phyloP scores from a whole-genome alignment of 1,140 invertebrate genomes.

The Galleria mellonella region DNA sequence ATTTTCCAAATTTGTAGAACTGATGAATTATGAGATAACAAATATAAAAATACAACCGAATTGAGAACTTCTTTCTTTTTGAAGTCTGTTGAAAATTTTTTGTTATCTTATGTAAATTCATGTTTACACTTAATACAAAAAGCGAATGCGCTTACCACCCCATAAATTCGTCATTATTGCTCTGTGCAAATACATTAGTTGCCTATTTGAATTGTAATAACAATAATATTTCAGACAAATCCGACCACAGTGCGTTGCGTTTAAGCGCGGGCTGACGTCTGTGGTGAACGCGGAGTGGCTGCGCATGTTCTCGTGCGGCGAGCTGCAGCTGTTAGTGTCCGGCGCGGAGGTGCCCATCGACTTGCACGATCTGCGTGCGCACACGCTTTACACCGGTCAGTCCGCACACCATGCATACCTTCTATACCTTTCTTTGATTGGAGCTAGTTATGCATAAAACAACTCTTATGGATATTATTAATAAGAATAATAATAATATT shows the following conservation, averaged over 20 bases:
- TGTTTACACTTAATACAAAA: no score
- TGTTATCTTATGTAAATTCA: no score
- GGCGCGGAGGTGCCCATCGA: constrained; percentile 95
- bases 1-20: no score
- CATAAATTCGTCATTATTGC: no score
- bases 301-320: constrained; percentile 95
- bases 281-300: constrained; percentile 94
- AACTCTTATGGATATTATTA: no score
- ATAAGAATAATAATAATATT: no score
- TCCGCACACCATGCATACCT: constrained; percentile 1
- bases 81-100: no score
- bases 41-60: no score
- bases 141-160: no score
- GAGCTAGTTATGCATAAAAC: no score
- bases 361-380: constrained; percentile 87
- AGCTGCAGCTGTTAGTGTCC: constrained; percentile 95
- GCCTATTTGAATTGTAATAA: not conserved
- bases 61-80: no score
- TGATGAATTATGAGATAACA: no score
- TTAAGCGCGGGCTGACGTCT: constrained; percentile 89
- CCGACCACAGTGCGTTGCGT: constrained; percentile 88
- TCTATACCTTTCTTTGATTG: not conserved
- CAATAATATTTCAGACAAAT: constrained; percentile 81
- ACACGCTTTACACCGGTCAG: constrained; percentile 87
- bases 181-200: not conserved